These are phyloP conservation scores for Glaucidium brasilianum DNA, from an alignment of 2,113 vertebrate species.

Conservation along the genomic window DNA sequence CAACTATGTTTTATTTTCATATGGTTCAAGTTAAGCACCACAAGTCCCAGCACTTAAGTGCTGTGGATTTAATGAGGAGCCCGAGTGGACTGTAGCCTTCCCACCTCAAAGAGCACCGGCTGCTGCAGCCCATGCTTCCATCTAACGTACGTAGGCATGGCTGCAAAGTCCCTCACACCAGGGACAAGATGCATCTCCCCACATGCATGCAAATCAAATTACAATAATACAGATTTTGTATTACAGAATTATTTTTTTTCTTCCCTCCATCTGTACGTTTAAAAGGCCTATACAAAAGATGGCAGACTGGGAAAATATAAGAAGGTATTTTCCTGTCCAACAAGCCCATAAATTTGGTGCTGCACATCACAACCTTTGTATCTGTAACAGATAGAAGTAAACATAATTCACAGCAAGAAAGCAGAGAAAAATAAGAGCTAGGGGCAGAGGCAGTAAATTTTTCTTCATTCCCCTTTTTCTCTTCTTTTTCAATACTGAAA, in stretches of 20 bases:
- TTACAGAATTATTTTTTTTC: not conserved
- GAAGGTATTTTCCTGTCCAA: not conserved
- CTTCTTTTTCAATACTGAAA: not conserved
- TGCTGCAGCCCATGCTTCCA: not conserved
- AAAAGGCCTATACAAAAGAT: not conserved
- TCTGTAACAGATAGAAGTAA: not conserved
- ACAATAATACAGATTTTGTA: not conserved
- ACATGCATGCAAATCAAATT: not conserved
- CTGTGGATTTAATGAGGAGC: not conserved
- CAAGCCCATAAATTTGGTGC: not conserved
- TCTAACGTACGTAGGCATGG: accelerated
- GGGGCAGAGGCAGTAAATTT: not conserved
- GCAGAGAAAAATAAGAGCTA: not conserved
- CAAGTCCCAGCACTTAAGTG: not conserved
- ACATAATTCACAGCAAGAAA: not conserved
- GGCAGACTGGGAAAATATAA: not conserved
- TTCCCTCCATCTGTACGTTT: not conserved
- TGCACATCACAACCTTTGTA: not conserved
- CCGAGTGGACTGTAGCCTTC: not conserved
- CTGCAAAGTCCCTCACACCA: not conserved
- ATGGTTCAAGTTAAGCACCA: not conserved
- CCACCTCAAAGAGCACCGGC: not conserved
- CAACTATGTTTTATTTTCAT: not conserved
- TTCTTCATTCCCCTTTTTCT: not conserved
- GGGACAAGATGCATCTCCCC: not conserved